Evolutionary conservation across 2,113 vertebrate species (phyloP).

Genomic region (Leucosticte australis): DNA sequence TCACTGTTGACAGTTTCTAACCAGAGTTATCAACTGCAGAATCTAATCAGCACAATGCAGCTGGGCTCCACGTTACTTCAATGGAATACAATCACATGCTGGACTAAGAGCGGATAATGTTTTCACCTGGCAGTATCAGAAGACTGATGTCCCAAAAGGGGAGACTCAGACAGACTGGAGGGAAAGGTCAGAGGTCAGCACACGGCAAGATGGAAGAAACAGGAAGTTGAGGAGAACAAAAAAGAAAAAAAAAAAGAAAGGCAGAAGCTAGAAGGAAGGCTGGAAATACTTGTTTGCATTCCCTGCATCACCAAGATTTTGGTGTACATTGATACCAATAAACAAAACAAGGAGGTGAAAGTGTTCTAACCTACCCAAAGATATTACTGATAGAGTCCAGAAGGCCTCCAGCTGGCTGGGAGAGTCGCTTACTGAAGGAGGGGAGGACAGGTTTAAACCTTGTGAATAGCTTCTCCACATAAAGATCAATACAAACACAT

Average conservation of each 20-base stretch:
- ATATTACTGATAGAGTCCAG: slow-evolving; percentile 98
- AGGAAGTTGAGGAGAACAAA: slow-evolving; percentile 69
- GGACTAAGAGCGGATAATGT: slow-evolving; percentile 57
- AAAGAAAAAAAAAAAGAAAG: slow-evolving; percentile 45
- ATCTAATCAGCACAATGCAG: not conserved
- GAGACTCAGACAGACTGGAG: slow-evolving; percentile 88
- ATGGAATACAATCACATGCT: slow-evolving; percentile 67
- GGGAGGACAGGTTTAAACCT: slow-evolving; percentile 79
- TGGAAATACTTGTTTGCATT: slow-evolving; percentile 39
- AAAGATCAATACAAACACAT: slow-evolving; percentile 65
- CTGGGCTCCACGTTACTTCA: not conserved
- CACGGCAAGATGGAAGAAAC: slow-evolving; percentile 72
- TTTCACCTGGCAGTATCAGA: slow-evolving; percentile 85
- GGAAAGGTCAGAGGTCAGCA: slow-evolving; percentile 80
- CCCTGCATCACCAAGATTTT: slow-evolving; percentile 56
- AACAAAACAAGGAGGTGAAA: slow-evolving; percentile 62
- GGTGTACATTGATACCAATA: slow-evolving; percentile 52
- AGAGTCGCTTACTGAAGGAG: slow-evolving; percentile 87
- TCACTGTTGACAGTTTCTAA: slow-evolving; percentile 1
- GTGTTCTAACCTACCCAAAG: slow-evolving; percentile 89
- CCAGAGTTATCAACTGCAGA: not conserved
- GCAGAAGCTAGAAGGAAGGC: slow-evolving; percentile 75
- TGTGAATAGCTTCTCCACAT: slow-evolving; percentile 64
- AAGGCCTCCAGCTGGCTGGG: slow-evolving; percentile 87
- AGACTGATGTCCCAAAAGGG: slow-evolving; percentile 84